Conservation (phyloP, 2,888 invertebrate species). For the Amphimallon solstitiale region DNA sequence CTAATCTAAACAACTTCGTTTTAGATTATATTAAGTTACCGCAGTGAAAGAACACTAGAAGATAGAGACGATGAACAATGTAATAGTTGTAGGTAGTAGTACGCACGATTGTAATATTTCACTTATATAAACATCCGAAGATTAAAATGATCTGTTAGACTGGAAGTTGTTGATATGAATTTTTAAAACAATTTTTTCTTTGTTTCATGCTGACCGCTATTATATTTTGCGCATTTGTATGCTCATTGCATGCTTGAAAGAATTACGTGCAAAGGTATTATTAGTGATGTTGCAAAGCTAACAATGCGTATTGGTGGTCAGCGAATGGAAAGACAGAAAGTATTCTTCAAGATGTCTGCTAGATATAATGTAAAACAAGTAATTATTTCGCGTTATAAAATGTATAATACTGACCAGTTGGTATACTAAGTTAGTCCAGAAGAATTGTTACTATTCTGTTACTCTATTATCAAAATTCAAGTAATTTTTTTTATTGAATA, state of each 20-base stretch:
- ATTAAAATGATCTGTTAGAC: too few species aligned
- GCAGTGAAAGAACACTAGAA: conserved; percentile 33
- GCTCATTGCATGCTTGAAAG: neutral
- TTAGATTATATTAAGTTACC: conserved; percentile 41
- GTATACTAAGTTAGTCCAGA: too few species aligned
- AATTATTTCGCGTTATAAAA: too few species aligned
- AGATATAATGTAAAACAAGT: neutral
- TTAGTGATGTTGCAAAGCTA: neutral
- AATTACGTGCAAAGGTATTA: neutral
- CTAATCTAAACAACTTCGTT: conserved; percentile 42
- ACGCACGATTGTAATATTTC: neutral
- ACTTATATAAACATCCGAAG: too few species aligned
- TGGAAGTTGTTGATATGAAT: too few species aligned
- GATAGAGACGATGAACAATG: conserved; percentile 4
- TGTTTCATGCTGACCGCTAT: neutral
- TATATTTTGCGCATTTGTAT: neutral
- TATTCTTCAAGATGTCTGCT: neutral
- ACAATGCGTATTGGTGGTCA: neutral
- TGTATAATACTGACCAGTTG: too few species aligned
- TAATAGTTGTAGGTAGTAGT: neutral
- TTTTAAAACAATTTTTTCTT: neutral
- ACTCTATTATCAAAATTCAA: too few species aligned
- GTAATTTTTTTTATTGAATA: too few species aligned
- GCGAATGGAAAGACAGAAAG: conserved; percentile 23
- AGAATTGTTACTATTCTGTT: too few species aligned